Evolutionary conservation across 2,113 vertebrate genomes (phyloP).

Genomic region (Serranochromis macrocephalus): DNA sequence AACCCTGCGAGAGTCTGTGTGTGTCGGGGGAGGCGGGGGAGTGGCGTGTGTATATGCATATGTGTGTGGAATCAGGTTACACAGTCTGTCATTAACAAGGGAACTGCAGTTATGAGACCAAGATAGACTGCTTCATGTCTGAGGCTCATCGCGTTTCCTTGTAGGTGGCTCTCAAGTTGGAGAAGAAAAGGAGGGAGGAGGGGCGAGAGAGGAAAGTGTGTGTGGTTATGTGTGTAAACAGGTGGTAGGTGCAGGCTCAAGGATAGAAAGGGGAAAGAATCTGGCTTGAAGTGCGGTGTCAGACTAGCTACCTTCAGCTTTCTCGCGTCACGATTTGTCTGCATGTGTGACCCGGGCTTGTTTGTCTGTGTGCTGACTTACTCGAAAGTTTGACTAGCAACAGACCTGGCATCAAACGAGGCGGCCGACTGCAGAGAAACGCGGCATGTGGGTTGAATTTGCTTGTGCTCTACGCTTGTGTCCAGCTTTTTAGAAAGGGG

Average conservation of each 20-base stretch:
- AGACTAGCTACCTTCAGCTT: constrained; percentile 12
- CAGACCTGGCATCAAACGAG: constrained; percentile 38
- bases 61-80: constrained; percentile 70
- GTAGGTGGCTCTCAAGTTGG: constrained; percentile 26
- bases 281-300: constrained; percentile 21
- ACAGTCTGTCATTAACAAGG: constrained; percentile 69
- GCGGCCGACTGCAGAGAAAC: constrained; percentile 20
- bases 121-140: constrained; percentile 69
- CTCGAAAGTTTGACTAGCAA: constrained; percentile 51
- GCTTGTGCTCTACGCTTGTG: constrained; percentile 17
- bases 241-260: neutral
- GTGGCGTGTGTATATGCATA: neutral
- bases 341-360: neutral
- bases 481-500: constrained; percentile 37
- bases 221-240: neutral
- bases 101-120: constrained; percentile 62
- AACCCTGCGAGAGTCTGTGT: constrained; percentile 8
- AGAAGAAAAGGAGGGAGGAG: neutral
- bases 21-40: neutral
- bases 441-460: constrained; percentile 46
- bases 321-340: neutral
- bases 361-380: constrained; percentile 23
- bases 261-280: constrained; percentile 28
- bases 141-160: constrained; percentile 24
- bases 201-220: neutral